Evolutionary conservation across 1,140 invertebrate species (phyloP), one percentile per base, ranked within the genome.

Genomic region (Grapholita molesta): DNA sequence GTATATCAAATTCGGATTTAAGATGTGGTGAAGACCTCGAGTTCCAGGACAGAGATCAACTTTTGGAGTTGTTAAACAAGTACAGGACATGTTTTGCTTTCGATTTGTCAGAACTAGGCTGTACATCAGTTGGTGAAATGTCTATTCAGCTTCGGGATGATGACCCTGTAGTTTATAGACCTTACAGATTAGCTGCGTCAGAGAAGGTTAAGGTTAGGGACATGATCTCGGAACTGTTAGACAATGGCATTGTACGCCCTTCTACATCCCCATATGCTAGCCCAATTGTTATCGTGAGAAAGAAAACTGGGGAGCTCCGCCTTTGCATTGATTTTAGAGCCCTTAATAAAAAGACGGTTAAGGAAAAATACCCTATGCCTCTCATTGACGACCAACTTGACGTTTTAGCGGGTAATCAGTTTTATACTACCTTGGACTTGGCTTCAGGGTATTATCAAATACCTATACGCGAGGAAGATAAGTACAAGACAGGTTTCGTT

Each of bases 371-470:
- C n/a, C 65, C 70, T 4, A 67, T 70, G 55, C 70, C 70, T 0
- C 24, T 66, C 2, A 70, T 70, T 1, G 70, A 70, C 24, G 70
- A 70, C 11, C 33, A 35, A 35, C 33, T 11, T 35, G 33, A 35
- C 12, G 33, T 35, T 9, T 12, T 35, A 35, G 33, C 33, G 11
- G 33, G 33, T 12, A 35, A 35, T 12, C 33, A 35, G 1, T 35
- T 35, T 53, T 92, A 92, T 68, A 79, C 81, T 1, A 78, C 82
- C 0, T 66, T 93, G 1, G 92, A 93, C 73, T 61, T 92, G 7
- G 75, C 73, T 0, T 83, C 77, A 11, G 76, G 72, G 0, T 78
- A 73, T 15, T 72, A 80, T 25, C 78, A 76, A 38, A 73, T 77
- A n/a, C 68, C 69, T 8, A 70, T 79, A n/a, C 35, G 69, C 11